Percentiles rank a stretch among this genome's conserved stretches.
These are phyloP conservation scores for Lasioglossum zephyrum DNA, from an alignment of 2,888 invertebrate species.

Conservation along the genomic window DNA sequence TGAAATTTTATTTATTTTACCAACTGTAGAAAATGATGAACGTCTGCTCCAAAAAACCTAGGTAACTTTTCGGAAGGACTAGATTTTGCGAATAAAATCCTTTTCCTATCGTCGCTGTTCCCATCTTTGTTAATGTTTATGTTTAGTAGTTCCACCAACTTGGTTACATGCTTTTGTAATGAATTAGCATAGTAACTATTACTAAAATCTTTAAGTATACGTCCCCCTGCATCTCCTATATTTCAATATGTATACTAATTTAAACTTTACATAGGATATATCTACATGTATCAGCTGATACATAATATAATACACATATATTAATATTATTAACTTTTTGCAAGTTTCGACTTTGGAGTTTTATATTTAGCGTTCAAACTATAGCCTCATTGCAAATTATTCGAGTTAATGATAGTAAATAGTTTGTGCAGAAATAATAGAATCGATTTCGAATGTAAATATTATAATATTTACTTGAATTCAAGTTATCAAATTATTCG, in stretches of 20 bases:
- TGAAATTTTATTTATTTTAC: conserved; percentile 50
- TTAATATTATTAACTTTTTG: too few relatives aligned
- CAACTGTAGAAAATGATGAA: conserved; percentile 71
- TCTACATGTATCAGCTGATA: not conserved
- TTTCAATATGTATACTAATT: not conserved
- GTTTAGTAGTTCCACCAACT: conserved; percentile 57
- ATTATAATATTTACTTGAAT: not conserved
- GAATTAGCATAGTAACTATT: conserved; percentile 65
- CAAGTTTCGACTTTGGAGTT: not conserved
- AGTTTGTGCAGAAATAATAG: not conserved
- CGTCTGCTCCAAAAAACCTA: conserved; percentile 65
- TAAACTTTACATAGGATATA: not conserved
- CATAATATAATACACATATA: too few relatives aligned
- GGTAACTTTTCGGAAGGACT: conserved; percentile 52
- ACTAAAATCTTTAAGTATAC: conserved; percentile 41
- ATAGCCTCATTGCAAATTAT: not conserved
- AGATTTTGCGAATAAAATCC: conserved; percentile 55
- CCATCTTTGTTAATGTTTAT: conserved; percentile 45
- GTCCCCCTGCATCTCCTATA: conserved; percentile 50
- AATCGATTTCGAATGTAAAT: not conserved
- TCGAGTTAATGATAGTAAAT: not conserved
- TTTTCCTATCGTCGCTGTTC: conserved; percentile 25
- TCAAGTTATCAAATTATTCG: not conserved
- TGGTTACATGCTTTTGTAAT: conserved; percentile 65
- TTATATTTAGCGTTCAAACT: not conserved